Evolutionary conservation across 2,888 invertebrate species (phyloP).

Genomic region (Pandemis cinnamomeana): DNA sequence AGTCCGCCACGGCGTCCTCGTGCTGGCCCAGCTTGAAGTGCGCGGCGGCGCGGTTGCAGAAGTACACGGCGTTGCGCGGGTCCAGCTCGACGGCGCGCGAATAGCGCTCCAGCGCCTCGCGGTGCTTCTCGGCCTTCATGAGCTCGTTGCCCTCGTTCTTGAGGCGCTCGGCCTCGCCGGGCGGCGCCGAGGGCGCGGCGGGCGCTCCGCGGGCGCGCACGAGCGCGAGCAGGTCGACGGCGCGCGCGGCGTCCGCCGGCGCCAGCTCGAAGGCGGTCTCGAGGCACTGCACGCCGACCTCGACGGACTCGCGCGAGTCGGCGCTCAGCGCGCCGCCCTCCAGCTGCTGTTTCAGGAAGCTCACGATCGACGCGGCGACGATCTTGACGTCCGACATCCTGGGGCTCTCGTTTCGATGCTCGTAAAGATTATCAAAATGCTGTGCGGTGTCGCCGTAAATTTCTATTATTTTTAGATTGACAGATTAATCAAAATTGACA

Average conservation of each 20-base stretch:
- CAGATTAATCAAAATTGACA: slow-evolving; percentile 33
- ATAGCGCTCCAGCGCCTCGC: slow-evolving; percentile 93
- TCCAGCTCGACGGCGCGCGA: slow-evolving; percentile 95
- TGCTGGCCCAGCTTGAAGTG: slow-evolving; percentile 95
- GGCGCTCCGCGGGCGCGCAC: slow-evolving; percentile 62
- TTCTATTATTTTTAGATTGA: slow-evolving; percentile 58
- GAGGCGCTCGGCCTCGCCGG: slow-evolving; percentile 87
- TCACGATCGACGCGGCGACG: slow-evolving; percentile 84
- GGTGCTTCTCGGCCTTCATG: slow-evolving; percentile 93
- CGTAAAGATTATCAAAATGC: slow-evolving; percentile 14
- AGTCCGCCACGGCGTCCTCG: slow-evolving; percentile 94
- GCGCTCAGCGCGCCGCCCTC: slow-evolving; percentile 74
- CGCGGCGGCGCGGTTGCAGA: slow-evolving; percentile 98
- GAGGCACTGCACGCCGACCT: slow-evolving; percentile 97
- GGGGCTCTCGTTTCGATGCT: slow-evolving; percentile 27
- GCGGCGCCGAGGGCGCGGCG: slow-evolving; percentile 83
- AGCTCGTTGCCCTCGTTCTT: slow-evolving; percentile 95
- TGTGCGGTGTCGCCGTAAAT: slow-evolving; percentile 38
- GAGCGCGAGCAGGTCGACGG: slow-evolving; percentile 68
- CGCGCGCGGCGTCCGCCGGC: slow-evolving; percentile 70
- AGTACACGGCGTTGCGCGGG: slow-evolving; percentile 96
- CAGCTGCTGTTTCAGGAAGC: slow-evolving; percentile 83
- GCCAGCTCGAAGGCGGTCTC: slow-evolving; percentile 94
- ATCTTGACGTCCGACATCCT: slow-evolving; percentile 72
- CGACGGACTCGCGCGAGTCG: slow-evolving; percentile 89